Conservation (phyloP, 2,113 vertebrate species). For the Ammodytes dubius region DNA sequence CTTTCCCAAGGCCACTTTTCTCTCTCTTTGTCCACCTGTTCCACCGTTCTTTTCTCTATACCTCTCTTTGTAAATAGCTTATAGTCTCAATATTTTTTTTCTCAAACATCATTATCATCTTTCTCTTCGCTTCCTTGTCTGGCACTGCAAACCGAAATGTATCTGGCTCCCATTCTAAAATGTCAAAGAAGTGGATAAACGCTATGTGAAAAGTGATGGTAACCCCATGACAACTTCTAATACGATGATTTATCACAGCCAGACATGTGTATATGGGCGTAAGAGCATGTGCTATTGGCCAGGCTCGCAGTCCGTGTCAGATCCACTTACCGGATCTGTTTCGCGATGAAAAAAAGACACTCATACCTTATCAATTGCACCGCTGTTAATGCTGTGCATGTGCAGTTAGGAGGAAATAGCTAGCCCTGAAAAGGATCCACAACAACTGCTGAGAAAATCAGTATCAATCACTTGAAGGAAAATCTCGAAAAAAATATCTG, state of each 20-base stretch:
- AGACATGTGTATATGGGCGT: constrained; percentile 38
- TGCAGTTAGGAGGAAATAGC: constrained; percentile 51
- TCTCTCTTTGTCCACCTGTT: constrained; percentile 32
- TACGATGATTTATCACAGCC: constrained; percentile 71
- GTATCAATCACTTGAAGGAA: constrained; percentile 55
- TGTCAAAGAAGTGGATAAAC: constrained; percentile 58
- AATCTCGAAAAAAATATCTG: constrained; percentile 51
- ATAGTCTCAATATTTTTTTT: constrained; percentile 5
- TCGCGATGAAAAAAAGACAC: constrained; percentile 43
- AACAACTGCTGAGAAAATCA: constrained; percentile 52
- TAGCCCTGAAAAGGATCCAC: constrained; percentile 43
- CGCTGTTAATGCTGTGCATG: constrained; percentile 37
- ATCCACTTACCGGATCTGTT: constrained; percentile 40
- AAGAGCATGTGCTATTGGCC: constrained; percentile 35
- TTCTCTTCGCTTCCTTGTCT: constrained; percentile 39
- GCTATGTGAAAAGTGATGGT: constrained; percentile 63
- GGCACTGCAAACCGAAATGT: constrained; percentile 10
- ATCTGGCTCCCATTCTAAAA: constrained; percentile 57
- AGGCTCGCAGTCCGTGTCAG: constrained; percentile 33
- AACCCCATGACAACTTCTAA: constrained; percentile 70
- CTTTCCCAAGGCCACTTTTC: neutral
- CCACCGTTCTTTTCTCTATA: constrained; percentile 13
- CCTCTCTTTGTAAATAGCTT: constrained; percentile 7
- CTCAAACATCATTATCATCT: constrained; percentile 8
- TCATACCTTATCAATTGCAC: constrained; percentile 56